These are phyloP conservation scores for Silurus asotus DNA, from an alignment of 2,113 vertebrate genomes.

Conservation along the genomic window DNA sequence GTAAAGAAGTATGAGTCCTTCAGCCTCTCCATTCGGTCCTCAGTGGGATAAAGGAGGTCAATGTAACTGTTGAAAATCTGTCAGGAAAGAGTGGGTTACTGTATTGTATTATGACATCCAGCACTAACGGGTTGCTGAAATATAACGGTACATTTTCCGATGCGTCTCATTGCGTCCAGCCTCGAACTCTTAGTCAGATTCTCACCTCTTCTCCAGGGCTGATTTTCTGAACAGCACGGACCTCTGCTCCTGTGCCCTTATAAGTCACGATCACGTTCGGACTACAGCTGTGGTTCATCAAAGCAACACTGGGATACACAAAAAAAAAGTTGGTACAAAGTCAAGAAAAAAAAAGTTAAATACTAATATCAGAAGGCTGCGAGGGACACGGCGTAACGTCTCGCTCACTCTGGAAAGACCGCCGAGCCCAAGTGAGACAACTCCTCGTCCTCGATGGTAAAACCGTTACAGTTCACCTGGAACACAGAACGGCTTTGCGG, in stretches of 20 bases:
- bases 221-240: constrained; percentile 90
- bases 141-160: background rate
- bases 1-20: constrained; percentile 91
- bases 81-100: background rate
- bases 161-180: no score
- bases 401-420: constrained; percentile 90
- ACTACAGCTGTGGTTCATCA: constrained; percentile 98
- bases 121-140: background rate
- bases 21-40: constrained; percentile 89
- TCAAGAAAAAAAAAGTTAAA: background rate
- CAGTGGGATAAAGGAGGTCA: constrained; percentile 95
- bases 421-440: constrained; percentile 96
- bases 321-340: background rate
- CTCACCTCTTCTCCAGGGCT: constrained; percentile 89
- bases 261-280: constrained; percentile 98
- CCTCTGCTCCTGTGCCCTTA: constrained; percentile 89
- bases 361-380: background rate
- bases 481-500: background rate
- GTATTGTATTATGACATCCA: background rate
- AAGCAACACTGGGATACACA: constrained; percentile 79
- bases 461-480: constrained; percentile 98
- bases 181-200: background rate
- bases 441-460: constrained; percentile 97
- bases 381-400: background rate
- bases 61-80: constrained; percentile 97